Evolutionary conservation across 2,113 vertebrate species (phyloP).

Genomic region (Osmerus mordax): DNA sequence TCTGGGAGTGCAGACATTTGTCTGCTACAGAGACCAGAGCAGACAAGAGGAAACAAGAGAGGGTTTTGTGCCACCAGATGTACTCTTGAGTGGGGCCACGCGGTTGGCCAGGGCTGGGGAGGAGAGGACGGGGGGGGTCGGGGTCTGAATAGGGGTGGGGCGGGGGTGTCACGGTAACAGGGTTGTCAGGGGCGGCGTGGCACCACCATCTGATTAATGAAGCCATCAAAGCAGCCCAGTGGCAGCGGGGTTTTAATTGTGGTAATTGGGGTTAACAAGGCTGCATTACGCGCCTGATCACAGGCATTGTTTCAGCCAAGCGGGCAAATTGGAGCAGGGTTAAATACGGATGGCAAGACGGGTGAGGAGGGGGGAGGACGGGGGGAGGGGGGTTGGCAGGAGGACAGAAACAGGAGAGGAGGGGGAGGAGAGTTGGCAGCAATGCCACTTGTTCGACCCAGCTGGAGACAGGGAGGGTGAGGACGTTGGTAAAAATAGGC

Average conservation of each 20-base stretch:
- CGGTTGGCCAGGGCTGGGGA: constrained; percentile 67
- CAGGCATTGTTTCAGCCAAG: constrained; percentile 77
- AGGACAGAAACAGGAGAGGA: background rate
- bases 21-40: constrained; percentile 63
- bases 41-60: constrained; percentile 40
- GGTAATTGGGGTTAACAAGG: constrained; percentile 82
- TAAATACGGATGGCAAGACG: constrained; percentile 71
- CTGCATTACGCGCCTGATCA: constrained; percentile 77
- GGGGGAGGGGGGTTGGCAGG: constrained; percentile 22
- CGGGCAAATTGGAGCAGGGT: constrained; percentile 73
- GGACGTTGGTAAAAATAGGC: too few species aligned
- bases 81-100: constrained; percentile 71
- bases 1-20: constrained; percentile 71
- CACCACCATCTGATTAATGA: constrained; percentile 76
- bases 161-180: background rate
- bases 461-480: too few species aligned
- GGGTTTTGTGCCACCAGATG: constrained; percentile 56
- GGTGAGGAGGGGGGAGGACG: constrained; percentile 40
- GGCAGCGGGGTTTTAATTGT: constrained; percentile 78
- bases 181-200: background rate
- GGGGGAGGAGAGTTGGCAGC: constrained; percentile 51
- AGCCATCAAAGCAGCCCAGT: constrained; percentile 77
- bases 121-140: constrained; percentile 22
- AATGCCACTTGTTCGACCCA: constrained; percentile 62
- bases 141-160: background rate